phyloP scores from a whole-genome alignment of 2,113 vertebrate species.

The Myxocyprinus asiaticus region DNA sequence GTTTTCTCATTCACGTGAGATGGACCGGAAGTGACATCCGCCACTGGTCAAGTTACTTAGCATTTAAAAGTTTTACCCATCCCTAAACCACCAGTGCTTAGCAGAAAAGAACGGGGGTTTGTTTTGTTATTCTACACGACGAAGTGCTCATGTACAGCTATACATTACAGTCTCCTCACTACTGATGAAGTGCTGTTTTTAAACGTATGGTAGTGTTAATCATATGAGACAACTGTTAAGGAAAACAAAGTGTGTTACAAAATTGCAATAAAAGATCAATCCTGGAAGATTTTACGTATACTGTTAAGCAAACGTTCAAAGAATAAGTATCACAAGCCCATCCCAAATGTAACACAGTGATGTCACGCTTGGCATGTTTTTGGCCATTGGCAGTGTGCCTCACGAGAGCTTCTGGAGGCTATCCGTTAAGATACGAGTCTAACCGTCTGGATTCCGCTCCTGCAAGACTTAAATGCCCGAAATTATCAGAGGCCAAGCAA shows the following conservation, averaged over 20 bases:
- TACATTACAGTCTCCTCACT: too few species aligned
- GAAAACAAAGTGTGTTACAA: not conserved
- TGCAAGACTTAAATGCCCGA: not conserved
- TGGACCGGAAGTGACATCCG: not conserved
- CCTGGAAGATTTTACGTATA: not conserved
- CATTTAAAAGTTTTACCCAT: too few species aligned
- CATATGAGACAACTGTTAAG: not conserved
- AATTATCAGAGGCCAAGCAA: conserved; percentile 34
- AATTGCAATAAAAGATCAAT: not conserved
- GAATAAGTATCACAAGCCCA: not conserved
- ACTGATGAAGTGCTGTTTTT: too few species aligned
- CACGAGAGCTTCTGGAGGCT: not conserved
- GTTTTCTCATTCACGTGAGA: not conserved
- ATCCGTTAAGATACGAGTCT: not conserved
- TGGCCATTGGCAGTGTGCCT: not conserved
- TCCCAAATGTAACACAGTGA: conserved; percentile 25
- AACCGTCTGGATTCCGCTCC: not conserved
- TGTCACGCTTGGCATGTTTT: conserved; percentile 33
- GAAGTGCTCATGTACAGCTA: too few species aligned
- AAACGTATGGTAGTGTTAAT: not conserved
- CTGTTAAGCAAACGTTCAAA: too few species aligned
- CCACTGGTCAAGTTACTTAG: not conserved
- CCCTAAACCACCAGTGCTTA: too few species aligned
- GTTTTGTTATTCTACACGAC: too few species aligned
- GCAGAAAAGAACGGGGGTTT: too few species aligned